phyloP scores from a whole-genome alignment of 2,888 invertebrate species.

The Molorchus minor region DNA sequence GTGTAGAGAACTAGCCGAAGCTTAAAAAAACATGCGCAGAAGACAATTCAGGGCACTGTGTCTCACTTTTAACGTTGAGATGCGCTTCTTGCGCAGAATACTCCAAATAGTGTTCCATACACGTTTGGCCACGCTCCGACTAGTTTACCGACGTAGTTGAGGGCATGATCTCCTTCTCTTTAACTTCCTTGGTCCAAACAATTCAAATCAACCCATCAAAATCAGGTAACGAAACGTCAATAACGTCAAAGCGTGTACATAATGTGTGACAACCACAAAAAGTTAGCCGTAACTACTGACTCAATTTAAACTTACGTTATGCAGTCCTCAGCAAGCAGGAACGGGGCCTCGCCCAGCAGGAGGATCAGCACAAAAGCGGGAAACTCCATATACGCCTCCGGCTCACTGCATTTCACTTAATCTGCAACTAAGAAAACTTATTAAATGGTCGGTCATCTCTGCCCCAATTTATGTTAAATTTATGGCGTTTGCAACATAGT shows the following conservation, averaged over 20 bases:
- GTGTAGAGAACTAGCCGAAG: no score
- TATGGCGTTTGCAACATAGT: constrained; percentile 3
- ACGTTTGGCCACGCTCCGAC: no score
- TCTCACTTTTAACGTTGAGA: no score
- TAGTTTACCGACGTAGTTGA: no score
- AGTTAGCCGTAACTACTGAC: constrained; percentile 9
- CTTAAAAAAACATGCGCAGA: no score
- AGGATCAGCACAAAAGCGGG: constrained; percentile 46
- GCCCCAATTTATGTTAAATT: background rate
- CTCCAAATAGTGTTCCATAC: no score
- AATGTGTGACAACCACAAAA: constrained; percentile 11
- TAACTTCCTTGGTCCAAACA: no score
- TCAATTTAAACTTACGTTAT: constrained; percentile 53
- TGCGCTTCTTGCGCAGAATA: no score
- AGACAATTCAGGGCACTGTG: no score
- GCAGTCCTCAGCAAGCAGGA: constrained; percentile 52
- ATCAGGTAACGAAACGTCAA: constrained; percentile 6
- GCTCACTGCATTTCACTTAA: constrained; percentile 35
- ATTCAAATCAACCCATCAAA: constrained; percentile 1
- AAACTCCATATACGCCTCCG: constrained; percentile 47
- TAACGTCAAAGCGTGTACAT: no score
- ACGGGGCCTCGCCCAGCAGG: constrained; percentile 47
- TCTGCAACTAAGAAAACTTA: constrained; percentile 24
- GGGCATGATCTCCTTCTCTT: no score
- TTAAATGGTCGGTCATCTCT: constrained; percentile 12